A percentile compares a stretch with the other conserved stretches of the same genome.
Evolutionary conservation across 1,140 invertebrate species (phyloP).

Genomic region (Anoplophora glabripennis): DNA sequence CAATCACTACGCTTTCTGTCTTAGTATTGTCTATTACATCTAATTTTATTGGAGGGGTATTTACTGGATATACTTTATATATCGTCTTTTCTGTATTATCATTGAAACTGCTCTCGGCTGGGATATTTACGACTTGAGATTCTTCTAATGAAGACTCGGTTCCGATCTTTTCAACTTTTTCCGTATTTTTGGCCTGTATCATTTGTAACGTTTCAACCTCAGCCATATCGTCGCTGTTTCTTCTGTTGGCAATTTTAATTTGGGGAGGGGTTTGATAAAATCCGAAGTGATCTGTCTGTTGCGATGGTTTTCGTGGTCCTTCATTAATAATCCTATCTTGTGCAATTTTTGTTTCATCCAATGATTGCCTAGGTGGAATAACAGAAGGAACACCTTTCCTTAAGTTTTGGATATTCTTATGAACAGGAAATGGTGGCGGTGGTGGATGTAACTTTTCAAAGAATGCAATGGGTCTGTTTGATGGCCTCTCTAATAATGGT

Average conservation of each 20-base stretch:
- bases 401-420: constrained; percentile 35
- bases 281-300: constrained; percentile 23
- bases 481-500: constrained; percentile 45
- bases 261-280: constrained; percentile 44
- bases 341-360: constrained; percentile 30
- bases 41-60: constrained; percentile 49
- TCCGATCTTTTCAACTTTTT: constrained; percentile 32
- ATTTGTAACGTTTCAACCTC: constrained; percentile 64
- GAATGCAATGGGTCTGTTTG: constrained; percentile 45
- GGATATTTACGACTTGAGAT: neutral
- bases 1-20: constrained; percentile 57
- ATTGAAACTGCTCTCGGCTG: neutral
- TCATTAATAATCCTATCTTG: constrained; percentile 37
- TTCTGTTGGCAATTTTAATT: constrained; percentile 35
- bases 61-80: constrained; percentile 65
- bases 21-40: constrained; percentile 51
- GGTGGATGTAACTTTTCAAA: constrained; percentile 53
- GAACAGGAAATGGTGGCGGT: constrained; percentile 44
- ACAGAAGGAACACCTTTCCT: constrained; percentile 19
- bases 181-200: constrained; percentile 53
- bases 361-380: constrained; percentile 23
- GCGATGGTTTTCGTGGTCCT: constrained; percentile 22
- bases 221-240: constrained; percentile 32
- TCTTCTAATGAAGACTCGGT: neutral
- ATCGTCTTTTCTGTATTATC: constrained; percentile 51